Evolutionary conservation across 2,113 vertebrate species (phyloP).

Genomic region (Erpornis zantholeuca): DNA sequence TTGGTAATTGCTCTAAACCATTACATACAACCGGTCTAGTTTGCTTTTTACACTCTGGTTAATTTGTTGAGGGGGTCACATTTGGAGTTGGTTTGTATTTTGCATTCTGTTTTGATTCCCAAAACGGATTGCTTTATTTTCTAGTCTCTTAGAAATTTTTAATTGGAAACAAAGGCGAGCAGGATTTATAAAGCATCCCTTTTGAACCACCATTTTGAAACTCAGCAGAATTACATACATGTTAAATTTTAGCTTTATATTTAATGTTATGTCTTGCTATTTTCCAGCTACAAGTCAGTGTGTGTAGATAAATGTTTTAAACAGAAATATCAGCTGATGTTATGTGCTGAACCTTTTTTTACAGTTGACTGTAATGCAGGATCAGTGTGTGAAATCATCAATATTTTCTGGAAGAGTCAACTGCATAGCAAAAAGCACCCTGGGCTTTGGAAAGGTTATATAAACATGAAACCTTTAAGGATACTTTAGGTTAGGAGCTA

Average conservation of each 20-base stretch:
- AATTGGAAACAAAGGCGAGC: not conserved
- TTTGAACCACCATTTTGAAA: not conserved
- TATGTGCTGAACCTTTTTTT: not conserved
- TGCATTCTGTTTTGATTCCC: not conserved
- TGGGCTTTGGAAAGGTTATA: not conserved
- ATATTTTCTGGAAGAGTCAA: not conserved
- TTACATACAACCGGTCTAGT: rapidly evolving
- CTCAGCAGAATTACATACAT: not conserved
- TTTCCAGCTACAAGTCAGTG: not conserved
- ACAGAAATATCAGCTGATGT: not conserved
- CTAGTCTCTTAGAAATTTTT: not conserved
- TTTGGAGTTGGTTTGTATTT: not conserved
- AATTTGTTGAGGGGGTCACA: not conserved
- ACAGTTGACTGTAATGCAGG: not conserved
- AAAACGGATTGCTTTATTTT: not conserved
- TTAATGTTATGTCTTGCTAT: rapidly evolving
- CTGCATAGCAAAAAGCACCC: not conserved
- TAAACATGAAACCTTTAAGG: not conserved
- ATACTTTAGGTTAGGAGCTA: not conserved
- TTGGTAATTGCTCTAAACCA: not conserved
- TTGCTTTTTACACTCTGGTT: not conserved
- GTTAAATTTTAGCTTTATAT: not conserved
- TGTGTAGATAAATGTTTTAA: not conserved
- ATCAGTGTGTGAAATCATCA: not conserved
- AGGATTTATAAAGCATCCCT: not conserved